These are phyloP conservation scores for Perca fluviatilis DNA, from an alignment of 2,113 vertebrate genomes.

Conservation along the genomic window DNA sequence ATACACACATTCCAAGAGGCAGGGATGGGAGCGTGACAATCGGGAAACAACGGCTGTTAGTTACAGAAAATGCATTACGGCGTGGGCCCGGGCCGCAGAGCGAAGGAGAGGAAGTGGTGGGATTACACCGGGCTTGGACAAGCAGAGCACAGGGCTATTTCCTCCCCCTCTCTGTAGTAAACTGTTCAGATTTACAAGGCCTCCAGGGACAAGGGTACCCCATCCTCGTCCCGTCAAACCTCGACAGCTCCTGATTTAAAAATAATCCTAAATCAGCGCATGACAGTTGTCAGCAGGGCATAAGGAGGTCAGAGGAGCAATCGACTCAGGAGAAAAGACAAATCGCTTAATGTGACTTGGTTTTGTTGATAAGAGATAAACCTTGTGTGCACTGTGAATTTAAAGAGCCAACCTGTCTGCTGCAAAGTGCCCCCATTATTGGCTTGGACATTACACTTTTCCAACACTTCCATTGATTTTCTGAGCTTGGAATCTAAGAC, in stretches of 20 bases:
- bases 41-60: constrained; percentile 99
- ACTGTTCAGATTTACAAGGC: constrained; percentile 98
- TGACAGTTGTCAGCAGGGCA: constrained; percentile 86
- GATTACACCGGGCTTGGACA: constrained; percentile 91
- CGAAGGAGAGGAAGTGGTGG: constrained; percentile 95
- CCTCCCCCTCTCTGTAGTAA: constrained; percentile 88
- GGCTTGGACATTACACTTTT: not conserved
- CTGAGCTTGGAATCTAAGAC: not conserved
- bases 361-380: constrained; percentile 22
- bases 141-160: constrained; percentile 84
- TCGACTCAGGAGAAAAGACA: constrained; percentile 16
- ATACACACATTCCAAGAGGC: constrained; percentile 92
- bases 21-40: constrained; percentile 99
- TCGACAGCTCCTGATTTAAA: constrained; percentile 91
- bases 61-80: constrained; percentile 99
- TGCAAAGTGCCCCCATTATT: not conserved
- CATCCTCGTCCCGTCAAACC: constrained; percentile 73
- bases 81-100: constrained; percentile 88
- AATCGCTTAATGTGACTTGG: constrained; percentile 1
- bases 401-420: not conserved
- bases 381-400: not conserved
- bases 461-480: not conserved
- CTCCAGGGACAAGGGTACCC: constrained; percentile 87
- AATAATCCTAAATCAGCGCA: constrained; percentile 92
- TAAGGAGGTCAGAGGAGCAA: constrained; percentile 75